Evolutionary conservation across 2,113 vertebrate genomes (phyloP).

Genomic region (Malaclemys terrapin): DNA sequence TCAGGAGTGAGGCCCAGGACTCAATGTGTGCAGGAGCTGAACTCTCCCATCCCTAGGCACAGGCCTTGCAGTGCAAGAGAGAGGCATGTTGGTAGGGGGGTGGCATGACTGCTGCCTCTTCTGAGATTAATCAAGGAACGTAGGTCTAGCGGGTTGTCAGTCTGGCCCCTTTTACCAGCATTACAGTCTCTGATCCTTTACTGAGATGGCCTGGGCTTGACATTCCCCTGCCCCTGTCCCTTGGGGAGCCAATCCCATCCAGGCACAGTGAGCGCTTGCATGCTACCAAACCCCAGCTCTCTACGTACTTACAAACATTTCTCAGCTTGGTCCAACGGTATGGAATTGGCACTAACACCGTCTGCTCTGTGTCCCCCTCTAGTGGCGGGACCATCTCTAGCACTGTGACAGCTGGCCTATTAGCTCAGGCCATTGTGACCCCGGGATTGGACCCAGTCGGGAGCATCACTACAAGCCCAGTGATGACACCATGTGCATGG

Average conservation of each 20-base stretch:
- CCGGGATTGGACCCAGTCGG: neutral
- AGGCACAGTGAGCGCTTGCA: neutral
- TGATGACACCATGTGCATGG: neutral
- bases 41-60: too few relatives aligned
- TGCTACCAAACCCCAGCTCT: neutral
- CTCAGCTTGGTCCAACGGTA: rapidly evolving
- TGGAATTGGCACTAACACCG: rapidly evolving
- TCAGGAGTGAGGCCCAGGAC: too few relatives aligned
- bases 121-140: neutral
- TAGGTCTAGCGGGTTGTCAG: neutral
- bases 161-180: neutral
- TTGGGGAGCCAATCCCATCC: neutral
- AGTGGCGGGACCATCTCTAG: neutral
- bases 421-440: neutral
- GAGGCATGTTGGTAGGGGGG: neutral
- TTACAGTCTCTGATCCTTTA: neutral
- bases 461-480: neutral
- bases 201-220: neutral
- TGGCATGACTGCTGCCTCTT: neutral
- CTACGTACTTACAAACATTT: neutral
- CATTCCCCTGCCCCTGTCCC: neutral
- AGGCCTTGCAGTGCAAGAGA: neutral
- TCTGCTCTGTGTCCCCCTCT: neutral
- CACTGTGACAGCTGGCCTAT: neutral
- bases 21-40: too few relatives aligned